Evolutionary conservation across 2,113 vertebrate genomes (phyloP).

Genomic region (Casuarius casuarius): DNA sequence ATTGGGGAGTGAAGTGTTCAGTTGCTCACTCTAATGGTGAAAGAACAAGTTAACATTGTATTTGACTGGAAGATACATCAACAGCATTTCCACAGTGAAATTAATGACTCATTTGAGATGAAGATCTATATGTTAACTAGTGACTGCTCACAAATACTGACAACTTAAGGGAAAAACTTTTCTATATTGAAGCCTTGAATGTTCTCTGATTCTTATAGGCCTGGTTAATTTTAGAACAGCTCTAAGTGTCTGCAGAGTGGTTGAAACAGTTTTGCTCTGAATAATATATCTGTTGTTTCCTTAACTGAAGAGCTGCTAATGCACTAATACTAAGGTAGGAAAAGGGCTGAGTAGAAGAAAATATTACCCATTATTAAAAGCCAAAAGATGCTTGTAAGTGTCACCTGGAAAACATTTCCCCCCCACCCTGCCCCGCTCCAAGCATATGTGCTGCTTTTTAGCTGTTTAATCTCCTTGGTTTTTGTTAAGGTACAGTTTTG

Average conservation of each 20-base stretch:
- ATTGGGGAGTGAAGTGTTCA: constrained; percentile 60
- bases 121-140: constrained; percentile 65
- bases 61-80: constrained; percentile 68
- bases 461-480: neutral
- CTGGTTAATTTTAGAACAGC: neutral
- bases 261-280: neutral
- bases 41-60: constrained; percentile 58
- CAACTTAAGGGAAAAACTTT: constrained; percentile 42
- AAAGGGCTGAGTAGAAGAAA: neutral
- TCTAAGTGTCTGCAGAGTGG: neutral
- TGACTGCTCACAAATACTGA: constrained; percentile 40
- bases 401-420: neutral
- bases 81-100: constrained; percentile 62
- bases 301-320: neutral
- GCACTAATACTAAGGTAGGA: neutral
- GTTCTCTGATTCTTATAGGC: neutral
- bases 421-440: neutral
- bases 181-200: constrained; percentile 16
- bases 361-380: neutral
- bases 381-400: neutral
- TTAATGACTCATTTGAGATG: constrained; percentile 61
- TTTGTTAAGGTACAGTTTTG: neutral
- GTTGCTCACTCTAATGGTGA: constrained; percentile 46
- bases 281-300: neutral
- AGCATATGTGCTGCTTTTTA: neutral